A percentile compares a stretch with the other conserved stretches of the same genome.
These are phyloP conservation scores for Ictalurus furcatus DNA, from an alignment of 2,113 vertebrate species.

Conservation along the genomic window DNA sequence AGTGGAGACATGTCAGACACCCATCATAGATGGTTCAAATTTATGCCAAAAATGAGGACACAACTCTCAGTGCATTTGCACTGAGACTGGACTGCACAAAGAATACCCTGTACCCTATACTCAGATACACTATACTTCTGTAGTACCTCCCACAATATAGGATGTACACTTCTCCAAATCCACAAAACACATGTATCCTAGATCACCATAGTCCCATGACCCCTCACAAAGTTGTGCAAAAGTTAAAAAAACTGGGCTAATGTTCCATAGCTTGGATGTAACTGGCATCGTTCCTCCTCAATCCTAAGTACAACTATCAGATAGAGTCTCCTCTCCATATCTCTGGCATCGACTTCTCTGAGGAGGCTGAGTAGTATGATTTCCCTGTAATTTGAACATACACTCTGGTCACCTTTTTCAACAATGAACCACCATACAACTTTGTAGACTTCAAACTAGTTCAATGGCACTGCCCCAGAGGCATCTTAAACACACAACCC, in stretches of 20 bases:
- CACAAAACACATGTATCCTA: too few relatives aligned
- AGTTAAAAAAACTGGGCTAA: too few relatives aligned
- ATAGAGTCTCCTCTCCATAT: not conserved
- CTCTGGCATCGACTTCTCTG: not conserved
- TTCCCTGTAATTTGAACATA: not conserved
- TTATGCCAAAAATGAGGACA: not conserved
- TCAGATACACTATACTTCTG: too few relatives aligned
- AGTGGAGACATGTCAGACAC: not conserved
- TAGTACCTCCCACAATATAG: too few relatives aligned
- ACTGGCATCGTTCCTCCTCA: not conserved
- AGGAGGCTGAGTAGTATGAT: not conserved
- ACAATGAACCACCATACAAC: not conserved
- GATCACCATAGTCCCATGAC: not conserved
- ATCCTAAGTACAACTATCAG: not conserved
- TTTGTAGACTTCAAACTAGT: too few relatives aligned
- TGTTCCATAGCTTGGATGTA: not conserved
- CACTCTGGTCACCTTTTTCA: not conserved
- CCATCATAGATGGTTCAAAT: not conserved
- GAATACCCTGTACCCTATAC: too few relatives aligned
- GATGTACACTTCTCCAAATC: too few relatives aligned
- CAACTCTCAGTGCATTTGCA: too few relatives aligned
- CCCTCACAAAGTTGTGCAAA: not conserved
- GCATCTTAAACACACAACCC: not conserved
- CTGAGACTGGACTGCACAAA: too few relatives aligned
- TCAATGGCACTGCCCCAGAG: not conserved